phyloP scores from a whole-genome alignment of 2,888 invertebrate species.

The Acrocera orbiculus region DNA sequence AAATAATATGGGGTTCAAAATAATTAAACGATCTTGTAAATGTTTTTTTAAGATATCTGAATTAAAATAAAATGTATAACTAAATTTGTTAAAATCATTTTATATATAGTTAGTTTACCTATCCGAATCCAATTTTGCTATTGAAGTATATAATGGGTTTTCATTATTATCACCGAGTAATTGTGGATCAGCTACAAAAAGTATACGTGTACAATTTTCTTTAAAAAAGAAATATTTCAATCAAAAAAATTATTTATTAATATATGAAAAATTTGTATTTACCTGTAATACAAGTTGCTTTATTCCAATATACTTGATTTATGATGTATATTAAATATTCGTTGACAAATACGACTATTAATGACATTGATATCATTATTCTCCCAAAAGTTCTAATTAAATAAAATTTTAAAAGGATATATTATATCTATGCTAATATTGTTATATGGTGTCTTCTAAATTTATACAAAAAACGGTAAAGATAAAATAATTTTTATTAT shows the following conservation, averaged over 20 bases:
- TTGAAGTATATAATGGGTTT: constrained; percentile 42
- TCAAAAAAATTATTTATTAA: no score
- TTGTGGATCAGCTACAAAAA: constrained; percentile 83
- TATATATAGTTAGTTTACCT: constrained; percentile 36
- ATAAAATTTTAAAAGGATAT: no score
- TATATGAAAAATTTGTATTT: constrained; percentile 8
- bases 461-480: no score
- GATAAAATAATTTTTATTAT: no score
- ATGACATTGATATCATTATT: no score
- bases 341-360: constrained; percentile 7
- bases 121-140: constrained; percentile 78
- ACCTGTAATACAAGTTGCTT: constrained; percentile 26
- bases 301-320: constrained; percentile 24
- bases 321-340: constrained; percentile 22
- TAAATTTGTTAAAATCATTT: background rate
- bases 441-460: no score
- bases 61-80: constrained; percentile 1
- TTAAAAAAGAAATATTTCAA: constrained; percentile 9
- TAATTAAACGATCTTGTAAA: constrained; percentile 53
- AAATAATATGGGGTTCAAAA: constrained; percentile 63
- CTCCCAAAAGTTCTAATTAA: no score
- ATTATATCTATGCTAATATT: no score
- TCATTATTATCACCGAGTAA: constrained; percentile 69
- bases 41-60: constrained; percentile 57
- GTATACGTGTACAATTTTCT: constrained; percentile 42